Evolutionary conservation across 1,140 invertebrate species (phyloP), one percentile per base, ranked within the genome.

Genomic region (Pseudachorutes palmiensis): DNA sequence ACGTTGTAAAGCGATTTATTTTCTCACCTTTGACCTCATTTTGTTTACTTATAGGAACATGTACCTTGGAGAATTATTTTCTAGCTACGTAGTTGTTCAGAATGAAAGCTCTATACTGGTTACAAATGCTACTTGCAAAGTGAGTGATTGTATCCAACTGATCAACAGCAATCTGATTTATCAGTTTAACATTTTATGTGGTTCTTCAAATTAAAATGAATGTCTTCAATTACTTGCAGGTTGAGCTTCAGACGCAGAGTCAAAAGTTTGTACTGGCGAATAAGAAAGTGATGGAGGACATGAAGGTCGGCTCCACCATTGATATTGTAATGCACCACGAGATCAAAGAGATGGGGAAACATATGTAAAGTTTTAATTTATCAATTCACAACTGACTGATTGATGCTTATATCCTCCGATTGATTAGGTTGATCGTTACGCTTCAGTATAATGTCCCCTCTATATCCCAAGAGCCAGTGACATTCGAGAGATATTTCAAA

Each of bases 301-400:
- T 82, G 66, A 83, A 86, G 76, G 86, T 91, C n/a, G 88, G 91
- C 75, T 84, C 89, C 75, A 96, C 90, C 26, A 83, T 97, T 19
- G 93, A 96, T 81, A 88, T 95, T 81, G 89, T 98, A 22, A 94
- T 98, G 76, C 89, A 94, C 77, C 93, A 98, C 82, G 95, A 98
- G 85, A 93, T 98, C 2, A 98, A 97, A 81, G 96, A 98, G 83
- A 87, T 95, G 74, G 95, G 94, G 32, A 93, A 91, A 55, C 95
- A 98, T 76, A 96, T 98, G 87, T 93, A 82, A 81, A 65, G 28
- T 65, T 14, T 57, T 61, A 62, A 5, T 57, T 28, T 31, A 1
- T 3, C 14, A 19, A 28, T 14, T 63, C 26, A 9, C 41, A 63
- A 2, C 26, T 14, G 31, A 2, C 14, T 32, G 31, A 5, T 9